Percentiles rank a stretch among this genome's conserved stretches.
Conservation (phyloP, 2,888 invertebrate species). For the Timema cristinae region DNA sequence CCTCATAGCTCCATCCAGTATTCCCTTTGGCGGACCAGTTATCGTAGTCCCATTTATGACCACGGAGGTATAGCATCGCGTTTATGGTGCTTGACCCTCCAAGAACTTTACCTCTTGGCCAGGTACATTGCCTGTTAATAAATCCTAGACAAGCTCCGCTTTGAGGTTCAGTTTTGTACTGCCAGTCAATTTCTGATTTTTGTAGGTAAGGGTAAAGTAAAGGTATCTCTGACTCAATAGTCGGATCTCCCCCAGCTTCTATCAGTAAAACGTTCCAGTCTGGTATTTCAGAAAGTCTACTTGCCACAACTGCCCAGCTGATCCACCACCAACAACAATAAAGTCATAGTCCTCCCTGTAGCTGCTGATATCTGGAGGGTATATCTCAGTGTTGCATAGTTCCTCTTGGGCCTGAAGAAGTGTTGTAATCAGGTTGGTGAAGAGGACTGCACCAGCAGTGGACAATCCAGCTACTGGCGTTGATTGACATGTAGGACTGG, state of each 20-base stretch:
- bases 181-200: conserved; percentile 42
- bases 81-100: conserved; percentile 49
- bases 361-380: conserved; percentile 13
- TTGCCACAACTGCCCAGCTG: conserved; percentile 44
- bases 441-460: neutral
- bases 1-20: conserved; percentile 46
- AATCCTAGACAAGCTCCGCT: conserved; percentile 37
- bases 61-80: conserved; percentile 49
- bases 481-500: neutral
- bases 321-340: conserved; percentile 35
- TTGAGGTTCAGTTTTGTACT: conserved; percentile 45
- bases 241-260: conserved; percentile 41
- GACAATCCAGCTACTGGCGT: neutral
- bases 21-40: conserved; percentile 46
- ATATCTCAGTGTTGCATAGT: conserved; percentile 13
- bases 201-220: conserved; percentile 37
- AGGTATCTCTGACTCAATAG: conserved; percentile 38
- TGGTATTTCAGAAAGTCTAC: conserved; percentile 40
- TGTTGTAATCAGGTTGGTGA: neutral
- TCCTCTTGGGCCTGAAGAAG: conserved; percentile 11
- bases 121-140: conserved; percentile 33
- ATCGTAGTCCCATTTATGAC: conserved; percentile 47
- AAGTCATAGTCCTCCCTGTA: conserved; percentile 25
- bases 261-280: conserved; percentile 37
- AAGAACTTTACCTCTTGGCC: conserved; percentile 45